Conservation (phyloP, 2,797 vertebrate genomes). For the Hapalemur alaotrensis region DNA sequence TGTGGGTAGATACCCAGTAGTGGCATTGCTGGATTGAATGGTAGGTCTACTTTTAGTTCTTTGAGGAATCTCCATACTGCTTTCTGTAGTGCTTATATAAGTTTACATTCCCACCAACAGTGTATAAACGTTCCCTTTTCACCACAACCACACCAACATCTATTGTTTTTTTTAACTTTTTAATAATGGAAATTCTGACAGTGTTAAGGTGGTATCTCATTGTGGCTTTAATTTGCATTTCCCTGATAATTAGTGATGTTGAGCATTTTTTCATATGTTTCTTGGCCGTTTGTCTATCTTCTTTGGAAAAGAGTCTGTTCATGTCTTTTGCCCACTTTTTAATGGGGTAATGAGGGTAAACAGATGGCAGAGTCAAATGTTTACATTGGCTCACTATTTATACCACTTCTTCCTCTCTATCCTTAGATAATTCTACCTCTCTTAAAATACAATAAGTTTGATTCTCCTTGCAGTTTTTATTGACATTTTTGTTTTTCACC, state of each 20-base stretch:
- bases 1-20: not conserved
- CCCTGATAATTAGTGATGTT: not conserved
- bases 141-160: not conserved
- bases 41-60: not conserved
- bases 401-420: not conserved
- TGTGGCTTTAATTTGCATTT: not conserved
- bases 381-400: not conserved
- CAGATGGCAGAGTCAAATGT: not conserved
- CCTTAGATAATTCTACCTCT: not conserved
- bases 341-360: not conserved
- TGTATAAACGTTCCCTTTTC: not conserved
- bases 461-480: not conserved
- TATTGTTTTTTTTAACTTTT: not conserved
- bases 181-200: not conserved
- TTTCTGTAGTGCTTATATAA: not conserved
- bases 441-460: not conserved
- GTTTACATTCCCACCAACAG: not conserved
- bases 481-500: not conserved
- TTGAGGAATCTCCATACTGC: not conserved
- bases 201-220: not conserved
- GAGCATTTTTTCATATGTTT: not conserved
- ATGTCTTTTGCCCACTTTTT: not conserved
- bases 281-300: not conserved
- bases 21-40: not conserved
- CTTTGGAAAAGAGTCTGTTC: not conserved